phyloP scores from a whole-genome alignment of 1,140 invertebrate genomes.

The Meloidogyne chitwoodi region DNA sequence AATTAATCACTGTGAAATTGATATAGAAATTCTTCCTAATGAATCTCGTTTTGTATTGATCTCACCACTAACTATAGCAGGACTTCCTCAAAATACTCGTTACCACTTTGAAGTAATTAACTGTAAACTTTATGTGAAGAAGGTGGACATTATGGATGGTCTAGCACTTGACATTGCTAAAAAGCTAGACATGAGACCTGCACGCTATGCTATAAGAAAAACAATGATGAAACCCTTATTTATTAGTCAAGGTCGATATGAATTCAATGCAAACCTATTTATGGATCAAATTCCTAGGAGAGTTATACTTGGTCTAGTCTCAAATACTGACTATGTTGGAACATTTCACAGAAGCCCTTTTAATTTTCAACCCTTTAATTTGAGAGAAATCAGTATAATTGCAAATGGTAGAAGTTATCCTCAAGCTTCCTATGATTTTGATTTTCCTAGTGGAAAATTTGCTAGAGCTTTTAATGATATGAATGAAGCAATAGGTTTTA shows the following conservation, averaged over 20 bases:
- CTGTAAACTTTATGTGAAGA: constrained; percentile 2
- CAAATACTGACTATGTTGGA: background rate
- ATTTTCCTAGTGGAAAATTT: constrained; percentile 21
- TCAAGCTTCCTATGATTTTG: constrained; percentile 9
- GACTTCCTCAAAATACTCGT: background rate
- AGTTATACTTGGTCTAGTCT: constrained; percentile 10
- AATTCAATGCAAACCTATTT: constrained; percentile 20
- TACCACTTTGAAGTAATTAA: background rate
- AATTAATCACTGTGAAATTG: background rate
- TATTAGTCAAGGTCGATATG: constrained; percentile 2
- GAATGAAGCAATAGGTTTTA: constrained; percentile 19
- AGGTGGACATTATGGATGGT: constrained; percentile 18
- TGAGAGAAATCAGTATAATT: constrained; percentile 11
- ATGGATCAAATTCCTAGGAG: constrained; percentile 20
- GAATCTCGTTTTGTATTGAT: background rate
- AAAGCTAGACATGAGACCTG: constrained; percentile 1
- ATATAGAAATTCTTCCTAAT: constrained; percentile 1
- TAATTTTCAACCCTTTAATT: constrained; percentile 22
- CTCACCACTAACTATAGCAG: background rate
- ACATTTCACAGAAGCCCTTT: constrained; percentile 4
- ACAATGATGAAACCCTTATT: constrained; percentile 14
- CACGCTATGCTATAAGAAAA: constrained; percentile 15
- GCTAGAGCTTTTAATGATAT: constrained; percentile 13
- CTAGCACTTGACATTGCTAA: constrained; percentile 12
- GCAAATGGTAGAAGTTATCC: background rate